Conservation (phyloP, 2,113 vertebrate species). For the Trichechus manatus region DNA sequence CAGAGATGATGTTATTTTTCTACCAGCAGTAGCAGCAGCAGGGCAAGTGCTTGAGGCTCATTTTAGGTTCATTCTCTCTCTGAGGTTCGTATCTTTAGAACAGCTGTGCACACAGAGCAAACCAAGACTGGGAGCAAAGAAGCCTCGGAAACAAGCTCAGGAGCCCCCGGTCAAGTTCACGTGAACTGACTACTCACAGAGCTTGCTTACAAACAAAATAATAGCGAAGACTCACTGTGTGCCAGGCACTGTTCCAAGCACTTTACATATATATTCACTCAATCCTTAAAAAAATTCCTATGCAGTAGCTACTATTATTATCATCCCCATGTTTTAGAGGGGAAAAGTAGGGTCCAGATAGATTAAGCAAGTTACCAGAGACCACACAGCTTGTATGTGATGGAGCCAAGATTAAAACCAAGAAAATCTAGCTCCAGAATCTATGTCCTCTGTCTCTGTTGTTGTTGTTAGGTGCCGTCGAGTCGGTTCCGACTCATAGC, state of each 20-base stretch:
- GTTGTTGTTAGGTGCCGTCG: too few relatives aligned
- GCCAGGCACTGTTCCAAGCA: not conserved
- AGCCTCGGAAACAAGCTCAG: not conserved
- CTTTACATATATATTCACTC: not conserved
- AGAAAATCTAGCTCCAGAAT: not conserved
- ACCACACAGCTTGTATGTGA: not conserved
- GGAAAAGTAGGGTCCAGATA: not conserved
- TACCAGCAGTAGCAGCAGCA: slow-evolving; percentile 68
- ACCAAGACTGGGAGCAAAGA: slow-evolving; percentile 15
- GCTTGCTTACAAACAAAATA: not conserved
- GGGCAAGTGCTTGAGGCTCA: slow-evolving; percentile 64
- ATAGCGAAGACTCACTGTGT: not conserved
- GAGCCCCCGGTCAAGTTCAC: slow-evolving; percentile 47
- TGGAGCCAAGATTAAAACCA: not conserved
- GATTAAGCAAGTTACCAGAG: not conserved
- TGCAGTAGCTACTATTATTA: not conserved
- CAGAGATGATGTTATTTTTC: slow-evolving; percentile 55
- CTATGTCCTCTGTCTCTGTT: not conserved
- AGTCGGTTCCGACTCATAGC: too few relatives aligned
- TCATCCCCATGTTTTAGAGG: not conserved
- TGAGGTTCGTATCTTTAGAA: slow-evolving; percentile 59
- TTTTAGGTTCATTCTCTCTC: slow-evolving; percentile 52
- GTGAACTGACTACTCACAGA: not conserved
- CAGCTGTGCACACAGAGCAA: slow-evolving; percentile 64
- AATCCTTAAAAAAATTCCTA: not conserved